Evolutionary conservation across 2,888 invertebrate species (phyloP).

Genomic region (Elmis aenea): DNA sequence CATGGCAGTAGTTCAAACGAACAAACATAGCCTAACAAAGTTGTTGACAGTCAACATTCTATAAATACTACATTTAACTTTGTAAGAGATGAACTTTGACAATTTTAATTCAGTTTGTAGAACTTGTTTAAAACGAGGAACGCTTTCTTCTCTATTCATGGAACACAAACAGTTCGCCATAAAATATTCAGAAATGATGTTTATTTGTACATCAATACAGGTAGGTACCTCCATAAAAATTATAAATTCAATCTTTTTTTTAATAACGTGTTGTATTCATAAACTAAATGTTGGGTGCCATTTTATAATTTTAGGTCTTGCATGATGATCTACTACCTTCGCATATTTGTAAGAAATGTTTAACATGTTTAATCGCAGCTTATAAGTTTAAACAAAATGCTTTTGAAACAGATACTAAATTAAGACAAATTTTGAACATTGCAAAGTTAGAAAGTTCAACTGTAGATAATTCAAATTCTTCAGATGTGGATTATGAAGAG

Average conservation of each 20-base stretch:
- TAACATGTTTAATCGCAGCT: conserved; percentile 23
- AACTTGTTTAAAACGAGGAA: conserved; percentile 25
- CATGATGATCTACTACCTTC: conserved; percentile 27
- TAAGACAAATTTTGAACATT: conserved; percentile 21
- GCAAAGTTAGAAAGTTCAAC: too few species aligned
- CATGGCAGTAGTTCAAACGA: too few species aligned
- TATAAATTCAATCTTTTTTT: conserved; percentile 1
- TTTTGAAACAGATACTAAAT: conserved; percentile 24
- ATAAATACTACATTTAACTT: too few species aligned
- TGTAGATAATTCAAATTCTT: neutral
- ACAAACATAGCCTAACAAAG: too few species aligned
- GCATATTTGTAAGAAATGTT: conserved; percentile 30
- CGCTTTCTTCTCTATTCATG: conserved; percentile 25
- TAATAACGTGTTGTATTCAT: too few species aligned
- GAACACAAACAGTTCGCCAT: conserved; percentile 23
- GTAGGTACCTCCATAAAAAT: conserved; percentile 15
- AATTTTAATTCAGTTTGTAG: conserved; percentile 23
- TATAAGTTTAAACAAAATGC: conserved; percentile 28
- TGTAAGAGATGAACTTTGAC: conserved; percentile 4
- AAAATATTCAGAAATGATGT: conserved; percentile 27
- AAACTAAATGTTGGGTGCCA: too few species aligned
- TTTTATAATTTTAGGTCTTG: conserved; percentile 23
- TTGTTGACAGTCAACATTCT: too few species aligned
- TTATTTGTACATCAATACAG: conserved; percentile 24
- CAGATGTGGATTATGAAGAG: neutral